Conservation (phyloP, 2,113 vertebrate species). For the Meleagris gallopavo region DNA sequence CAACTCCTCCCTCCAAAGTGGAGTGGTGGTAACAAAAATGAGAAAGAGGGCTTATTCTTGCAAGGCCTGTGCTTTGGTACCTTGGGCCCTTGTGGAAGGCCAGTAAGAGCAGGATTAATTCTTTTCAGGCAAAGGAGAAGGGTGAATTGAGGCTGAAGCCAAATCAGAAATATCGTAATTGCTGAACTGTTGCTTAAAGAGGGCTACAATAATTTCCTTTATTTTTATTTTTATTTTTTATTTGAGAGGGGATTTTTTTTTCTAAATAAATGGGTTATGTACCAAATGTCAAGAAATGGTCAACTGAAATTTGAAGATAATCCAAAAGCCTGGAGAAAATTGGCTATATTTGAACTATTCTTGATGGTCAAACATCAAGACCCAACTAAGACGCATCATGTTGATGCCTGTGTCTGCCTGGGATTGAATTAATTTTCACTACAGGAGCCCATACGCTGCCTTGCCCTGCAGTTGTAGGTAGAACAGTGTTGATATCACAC, state of each 20-base stretch:
- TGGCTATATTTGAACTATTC: not conserved
- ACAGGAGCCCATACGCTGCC: not conserved
- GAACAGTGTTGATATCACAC: not conserved
- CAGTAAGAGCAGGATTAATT: not conserved
- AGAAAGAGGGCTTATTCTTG: not conserved
- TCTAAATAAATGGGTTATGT: not conserved
- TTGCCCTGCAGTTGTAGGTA: not conserved
- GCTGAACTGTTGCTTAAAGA: not conserved
- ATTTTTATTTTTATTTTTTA: not conserved
- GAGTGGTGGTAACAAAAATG: not conserved
- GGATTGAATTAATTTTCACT: not conserved
- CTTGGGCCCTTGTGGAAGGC: not conserved
- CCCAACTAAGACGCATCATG: not conserved
- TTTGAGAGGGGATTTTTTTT: not conserved
- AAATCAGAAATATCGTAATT: not conserved
- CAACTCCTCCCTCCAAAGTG: not conserved
- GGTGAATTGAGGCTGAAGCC: not conserved
- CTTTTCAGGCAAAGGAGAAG: not conserved
- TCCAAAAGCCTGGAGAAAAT: not conserved
- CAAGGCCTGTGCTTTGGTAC: not conserved
- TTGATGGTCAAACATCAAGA: not conserved
- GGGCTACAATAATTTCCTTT: not conserved
- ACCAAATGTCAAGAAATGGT: not conserved
- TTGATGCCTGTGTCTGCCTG: not conserved
- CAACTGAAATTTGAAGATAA: not conserved